These are phyloP conservation scores for Trogon melanurus DNA, from an alignment of 2,113 vertebrate genomes.

Conservation along the genomic window DNA sequence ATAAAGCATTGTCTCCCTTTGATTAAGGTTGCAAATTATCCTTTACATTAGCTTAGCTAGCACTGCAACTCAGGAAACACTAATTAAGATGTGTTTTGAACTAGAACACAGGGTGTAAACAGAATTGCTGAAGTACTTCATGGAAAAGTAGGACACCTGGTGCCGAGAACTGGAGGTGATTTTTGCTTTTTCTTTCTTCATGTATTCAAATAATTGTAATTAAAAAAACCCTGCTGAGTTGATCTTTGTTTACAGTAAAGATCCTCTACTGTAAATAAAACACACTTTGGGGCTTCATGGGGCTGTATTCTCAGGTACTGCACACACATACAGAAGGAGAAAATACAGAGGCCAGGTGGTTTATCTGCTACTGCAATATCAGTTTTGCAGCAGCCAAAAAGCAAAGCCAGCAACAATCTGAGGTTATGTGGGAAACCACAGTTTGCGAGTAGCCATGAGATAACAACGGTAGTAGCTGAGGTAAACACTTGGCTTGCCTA, in stretches of 20 bases:
- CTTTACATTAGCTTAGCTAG: background rate
- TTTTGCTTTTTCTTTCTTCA: background rate
- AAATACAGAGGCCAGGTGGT: background rate
- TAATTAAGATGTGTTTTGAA: slow-evolving; percentile 63
- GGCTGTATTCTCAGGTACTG: background rate
- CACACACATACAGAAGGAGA: background rate
- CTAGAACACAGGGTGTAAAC: slow-evolving; percentile 53
- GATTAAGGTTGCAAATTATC: slow-evolving; percentile 7
- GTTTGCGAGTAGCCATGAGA: background rate
- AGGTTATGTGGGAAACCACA: background rate
- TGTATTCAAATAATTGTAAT: background rate
- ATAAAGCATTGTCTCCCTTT: background rate
- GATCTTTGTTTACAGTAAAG: background rate
- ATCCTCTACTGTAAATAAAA: background rate
- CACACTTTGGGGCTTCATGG: background rate
- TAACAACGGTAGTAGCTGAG: background rate
- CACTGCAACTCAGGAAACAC: background rate
- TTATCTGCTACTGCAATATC: background rate
- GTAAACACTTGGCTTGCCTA: background rate
- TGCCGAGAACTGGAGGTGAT: slow-evolving; percentile 76
- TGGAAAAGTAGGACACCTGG: slow-evolving; percentile 79
- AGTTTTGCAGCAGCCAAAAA: background rate
- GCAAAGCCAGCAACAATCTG: background rate
- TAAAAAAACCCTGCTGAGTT: background rate
- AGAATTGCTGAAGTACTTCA: slow-evolving; percentile 75